Percentiles rank a stretch among this genome's conserved stretches.
Conservation (phyloP, 2,888 invertebrate species). For the Galeopsomyia nigrocyanea region DNA sequence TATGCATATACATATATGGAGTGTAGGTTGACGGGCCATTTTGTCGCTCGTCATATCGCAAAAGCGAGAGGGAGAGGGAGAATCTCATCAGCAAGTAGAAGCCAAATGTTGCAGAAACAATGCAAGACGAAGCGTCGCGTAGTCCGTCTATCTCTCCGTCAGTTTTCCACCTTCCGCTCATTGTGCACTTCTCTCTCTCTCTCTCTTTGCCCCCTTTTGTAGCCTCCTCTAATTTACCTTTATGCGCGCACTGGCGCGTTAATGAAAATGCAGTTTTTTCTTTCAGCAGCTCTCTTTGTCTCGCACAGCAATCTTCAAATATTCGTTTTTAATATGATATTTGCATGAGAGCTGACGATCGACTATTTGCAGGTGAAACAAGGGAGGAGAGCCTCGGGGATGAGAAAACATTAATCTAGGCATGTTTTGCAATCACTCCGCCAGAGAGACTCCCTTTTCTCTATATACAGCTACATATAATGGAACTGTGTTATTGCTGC, state of each 20-base stretch:
- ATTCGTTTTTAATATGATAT: too few species aligned
- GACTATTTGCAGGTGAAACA: background rate
- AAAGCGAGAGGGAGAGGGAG: slow-evolving; percentile 14
- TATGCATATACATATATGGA: background rate
- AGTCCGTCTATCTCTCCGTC: slow-evolving; percentile 11
- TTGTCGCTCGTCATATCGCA: slow-evolving; percentile 11
- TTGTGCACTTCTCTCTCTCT: slow-evolving; percentile 11
- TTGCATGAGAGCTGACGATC: background rate
- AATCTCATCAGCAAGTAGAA: slow-evolving; percentile 42
- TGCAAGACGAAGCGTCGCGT: slow-evolving; percentile 21
- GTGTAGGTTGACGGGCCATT: slow-evolving; percentile 34
- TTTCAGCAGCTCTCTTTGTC: slow-evolving; percentile 5
- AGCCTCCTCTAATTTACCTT: slow-evolving; percentile 37
- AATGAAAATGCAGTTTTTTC: slow-evolving; percentile 47
- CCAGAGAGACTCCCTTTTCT: slow-evolving; percentile 36
- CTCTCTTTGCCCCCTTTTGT: slow-evolving; percentile 20
- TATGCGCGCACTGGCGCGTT: slow-evolving; percentile 42
- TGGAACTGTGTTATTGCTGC: slow-evolving; percentile 67
- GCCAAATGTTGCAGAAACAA: slow-evolving; percentile 49
- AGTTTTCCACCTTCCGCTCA: slow-evolving; percentile 36
- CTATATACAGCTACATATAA: slow-evolving; percentile 57
- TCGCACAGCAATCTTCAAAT: too few species aligned
- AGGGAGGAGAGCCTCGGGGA: slow-evolving; percentile 56
- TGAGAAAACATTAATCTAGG: slow-evolving; percentile 69
- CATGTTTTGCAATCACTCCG: slow-evolving; percentile 66